Conservation (phyloP, 2,113 vertebrate genomes). For the Neodon shergylaensis region DNA sequence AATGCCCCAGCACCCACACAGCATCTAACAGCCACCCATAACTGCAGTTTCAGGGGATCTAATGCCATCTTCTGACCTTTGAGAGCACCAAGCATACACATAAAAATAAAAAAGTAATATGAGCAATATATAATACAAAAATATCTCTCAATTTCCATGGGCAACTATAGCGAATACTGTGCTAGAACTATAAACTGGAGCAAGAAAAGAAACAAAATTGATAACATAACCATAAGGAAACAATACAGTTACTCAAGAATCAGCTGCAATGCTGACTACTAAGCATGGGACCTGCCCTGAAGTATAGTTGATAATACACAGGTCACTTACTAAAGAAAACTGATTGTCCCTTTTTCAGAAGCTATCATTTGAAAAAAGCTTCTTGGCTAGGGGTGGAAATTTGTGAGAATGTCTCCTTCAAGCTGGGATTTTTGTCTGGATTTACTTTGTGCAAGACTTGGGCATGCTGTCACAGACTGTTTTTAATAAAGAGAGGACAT, state of each 20-base stretch:
- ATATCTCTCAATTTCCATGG: neutral
- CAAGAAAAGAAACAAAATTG: neutral
- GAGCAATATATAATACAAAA: neutral
- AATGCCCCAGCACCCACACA: neutral
- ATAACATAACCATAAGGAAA: neutral
- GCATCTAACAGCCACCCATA: neutral
- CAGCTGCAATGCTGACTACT: neutral
- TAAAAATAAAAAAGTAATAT: neutral
- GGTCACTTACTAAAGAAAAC: neutral
- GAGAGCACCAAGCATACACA: neutral
- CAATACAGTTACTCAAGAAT: neutral
- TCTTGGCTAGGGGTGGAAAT: neutral
- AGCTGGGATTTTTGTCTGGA: neutral
- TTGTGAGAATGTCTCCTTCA: neutral
- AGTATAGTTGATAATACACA: neutral
- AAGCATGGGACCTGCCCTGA: neutral
- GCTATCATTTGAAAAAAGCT: neutral
- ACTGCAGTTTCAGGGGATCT: neutral
- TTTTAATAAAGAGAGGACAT: neutral
- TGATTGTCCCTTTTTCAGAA: neutral
- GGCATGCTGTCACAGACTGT: neutral
- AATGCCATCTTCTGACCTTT: neutral
- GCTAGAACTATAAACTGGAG: neutral
- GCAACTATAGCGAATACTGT: neutral
- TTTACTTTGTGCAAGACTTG: neutral